Evolutionary conservation across 2,113 vertebrate species (phyloP).

Genomic region (Paraplagusia blochii): DNA sequence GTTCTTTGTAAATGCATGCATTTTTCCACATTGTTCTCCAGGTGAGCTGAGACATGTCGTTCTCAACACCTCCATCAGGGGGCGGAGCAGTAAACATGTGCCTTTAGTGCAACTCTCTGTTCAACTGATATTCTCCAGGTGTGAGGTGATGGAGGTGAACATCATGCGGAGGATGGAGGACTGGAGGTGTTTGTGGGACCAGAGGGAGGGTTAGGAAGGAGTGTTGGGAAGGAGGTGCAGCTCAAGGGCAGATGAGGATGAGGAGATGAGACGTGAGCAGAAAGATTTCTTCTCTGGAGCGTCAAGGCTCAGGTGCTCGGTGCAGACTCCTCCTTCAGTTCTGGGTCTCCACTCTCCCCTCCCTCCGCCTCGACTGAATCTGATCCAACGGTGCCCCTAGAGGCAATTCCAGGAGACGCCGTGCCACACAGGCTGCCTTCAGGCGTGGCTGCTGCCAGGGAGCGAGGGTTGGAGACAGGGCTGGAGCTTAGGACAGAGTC

Average conservation of each 20-base stretch:
- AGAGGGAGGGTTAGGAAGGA: too few relatives aligned
- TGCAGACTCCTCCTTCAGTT: constrained; percentile 29
- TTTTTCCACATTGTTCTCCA: constrained; percentile 45
- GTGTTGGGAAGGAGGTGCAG: constrained; percentile 15
- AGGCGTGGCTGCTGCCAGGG: constrained; percentile 18
- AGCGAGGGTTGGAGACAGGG: constrained; percentile 53
- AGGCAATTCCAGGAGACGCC: constrained; percentile 36
- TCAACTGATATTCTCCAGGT: constrained; percentile 6
- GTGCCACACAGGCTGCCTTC: constrained; percentile 41
- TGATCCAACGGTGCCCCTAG: constrained; percentile 35
- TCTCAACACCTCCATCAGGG: too few relatives aligned
- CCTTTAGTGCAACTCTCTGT: constrained; percentile 23
- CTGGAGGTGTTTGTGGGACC: not conserved
- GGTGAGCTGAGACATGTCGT: constrained; percentile 3
- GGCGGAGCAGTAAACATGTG: constrained; percentile 2
- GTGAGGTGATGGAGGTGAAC: not conserved
- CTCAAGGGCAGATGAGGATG: constrained; percentile 19
- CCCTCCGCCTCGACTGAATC: constrained; percentile 33
- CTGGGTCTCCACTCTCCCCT: constrained; percentile 31
- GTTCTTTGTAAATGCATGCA: constrained; percentile 67
- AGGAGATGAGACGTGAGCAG: constrained; percentile 7
- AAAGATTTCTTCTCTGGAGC: not conserved
- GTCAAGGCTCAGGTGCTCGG: constrained; percentile 48
- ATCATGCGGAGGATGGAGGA: constrained; percentile 21
- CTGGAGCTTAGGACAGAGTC: constrained; percentile 62